phyloP scores from a whole-genome alignment of 1,140 invertebrate species.

The Leptinotarsa defecta region DNA sequence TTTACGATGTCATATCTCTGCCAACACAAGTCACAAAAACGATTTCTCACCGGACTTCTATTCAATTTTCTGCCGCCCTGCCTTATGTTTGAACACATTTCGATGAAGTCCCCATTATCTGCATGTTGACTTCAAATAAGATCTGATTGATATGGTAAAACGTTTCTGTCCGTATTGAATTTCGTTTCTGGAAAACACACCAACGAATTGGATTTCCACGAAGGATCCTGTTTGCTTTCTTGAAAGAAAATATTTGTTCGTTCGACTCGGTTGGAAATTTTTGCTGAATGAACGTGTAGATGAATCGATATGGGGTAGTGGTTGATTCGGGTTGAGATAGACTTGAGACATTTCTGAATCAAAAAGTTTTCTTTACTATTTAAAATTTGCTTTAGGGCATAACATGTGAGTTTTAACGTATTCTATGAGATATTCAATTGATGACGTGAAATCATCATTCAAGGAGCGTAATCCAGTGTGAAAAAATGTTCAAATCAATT shows the following conservation, averaged over 20 bases:
- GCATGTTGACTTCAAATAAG: not conserved
- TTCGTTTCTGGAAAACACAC: not conserved
- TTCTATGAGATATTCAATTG: too few relatives aligned
- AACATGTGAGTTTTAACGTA: too few relatives aligned
- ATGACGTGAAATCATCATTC: too few relatives aligned
- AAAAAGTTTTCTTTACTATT: too few relatives aligned
- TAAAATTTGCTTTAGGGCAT: too few relatives aligned
- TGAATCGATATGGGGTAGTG: too few relatives aligned
- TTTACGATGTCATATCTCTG: not conserved
- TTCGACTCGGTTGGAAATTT: not conserved
- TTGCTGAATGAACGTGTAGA: too few relatives aligned
- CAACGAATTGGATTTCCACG: not conserved
- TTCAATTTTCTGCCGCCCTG: not conserved
- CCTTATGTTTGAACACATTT: slow-evolving; percentile 6
- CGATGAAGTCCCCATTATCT: not conserved
- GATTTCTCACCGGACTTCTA: slow-evolving; percentile 1
- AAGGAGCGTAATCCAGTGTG: too few relatives aligned
- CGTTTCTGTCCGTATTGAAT: slow-evolving; percentile 3
- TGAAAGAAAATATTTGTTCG: not conserved
- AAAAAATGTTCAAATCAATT: too few relatives aligned
- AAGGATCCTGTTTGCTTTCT: not conserved
- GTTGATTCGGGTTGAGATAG: too few relatives aligned
- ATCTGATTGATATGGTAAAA: slow-evolving; percentile 1
- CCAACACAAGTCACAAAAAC: not conserved
- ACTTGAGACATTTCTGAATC: too few relatives aligned